Conservation (phyloP, 2,113 vertebrate genomes). For the Terrapene triunguis region DNA sequence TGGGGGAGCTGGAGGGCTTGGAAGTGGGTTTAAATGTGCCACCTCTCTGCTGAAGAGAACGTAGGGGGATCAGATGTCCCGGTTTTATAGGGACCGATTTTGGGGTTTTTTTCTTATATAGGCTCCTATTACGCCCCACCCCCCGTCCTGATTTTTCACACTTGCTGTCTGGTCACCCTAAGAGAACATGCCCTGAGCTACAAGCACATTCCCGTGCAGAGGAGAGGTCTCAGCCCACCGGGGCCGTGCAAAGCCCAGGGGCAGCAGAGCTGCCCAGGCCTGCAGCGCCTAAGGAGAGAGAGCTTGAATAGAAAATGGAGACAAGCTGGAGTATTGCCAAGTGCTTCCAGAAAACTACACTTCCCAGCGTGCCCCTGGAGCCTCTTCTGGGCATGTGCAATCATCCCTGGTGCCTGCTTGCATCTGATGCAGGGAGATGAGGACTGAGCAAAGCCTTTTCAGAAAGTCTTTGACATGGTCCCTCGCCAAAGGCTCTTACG, state of each 20-base stretch:
- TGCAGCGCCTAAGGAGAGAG: neutral
- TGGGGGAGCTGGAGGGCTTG: neutral
- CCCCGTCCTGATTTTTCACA: too few species aligned
- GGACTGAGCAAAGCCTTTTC: neutral
- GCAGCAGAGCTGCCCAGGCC: too few species aligned
- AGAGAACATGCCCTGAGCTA: neutral
- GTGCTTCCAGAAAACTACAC: neutral
- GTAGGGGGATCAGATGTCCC: too few species aligned
- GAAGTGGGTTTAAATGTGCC: neutral
- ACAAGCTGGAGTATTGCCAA: neutral
- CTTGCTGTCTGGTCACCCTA: too few species aligned
- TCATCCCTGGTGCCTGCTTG: neutral
- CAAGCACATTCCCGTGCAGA: neutral
- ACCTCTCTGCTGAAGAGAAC: neutral
- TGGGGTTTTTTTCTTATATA: too few species aligned
- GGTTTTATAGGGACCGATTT: too few species aligned
- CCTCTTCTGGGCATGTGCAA: neutral
- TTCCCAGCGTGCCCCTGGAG: neutral
- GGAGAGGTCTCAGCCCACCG: neutral
- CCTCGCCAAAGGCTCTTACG: too few species aligned
- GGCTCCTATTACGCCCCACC: too few species aligned
- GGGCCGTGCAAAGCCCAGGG: neutral
- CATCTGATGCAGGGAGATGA: neutral
- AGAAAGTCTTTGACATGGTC: too few species aligned
- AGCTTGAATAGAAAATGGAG: constrained; percentile 43